Percentiles rank a stretch among this genome's conserved stretches.
These are phyloP conservation scores for Podocnemis expansa DNA, from an alignment of 2,113 vertebrate species.

Conservation along the genomic window DNA sequence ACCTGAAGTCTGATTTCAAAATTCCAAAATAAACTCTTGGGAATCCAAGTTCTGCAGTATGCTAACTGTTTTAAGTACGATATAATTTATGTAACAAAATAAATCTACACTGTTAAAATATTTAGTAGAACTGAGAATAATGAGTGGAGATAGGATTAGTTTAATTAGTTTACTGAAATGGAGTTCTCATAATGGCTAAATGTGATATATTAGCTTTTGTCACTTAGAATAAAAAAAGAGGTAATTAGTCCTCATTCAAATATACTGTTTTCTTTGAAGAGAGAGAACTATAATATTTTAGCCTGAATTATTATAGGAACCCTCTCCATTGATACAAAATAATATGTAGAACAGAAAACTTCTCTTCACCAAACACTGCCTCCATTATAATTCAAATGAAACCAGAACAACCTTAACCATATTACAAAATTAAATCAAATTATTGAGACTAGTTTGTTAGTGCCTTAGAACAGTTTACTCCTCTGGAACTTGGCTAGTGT, in stretches of 20 bases:
- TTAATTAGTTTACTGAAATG: conserved; percentile 87
- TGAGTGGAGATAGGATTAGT: conserved; percentile 83
- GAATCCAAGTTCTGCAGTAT: conserved; percentile 36
- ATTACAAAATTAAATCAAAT: background rate
- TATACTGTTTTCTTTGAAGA: conserved; percentile 80
- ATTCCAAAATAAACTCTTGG: conserved; percentile 69
- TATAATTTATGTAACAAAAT: conserved; percentile 84
- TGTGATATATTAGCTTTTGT: conserved; percentile 86
- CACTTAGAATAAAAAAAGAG: conserved; percentile 83
- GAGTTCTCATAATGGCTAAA: conserved; percentile 79
- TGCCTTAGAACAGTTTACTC: background rate
- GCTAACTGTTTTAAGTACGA: conserved; percentile 79
- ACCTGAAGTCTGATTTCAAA: conserved; percentile 71
- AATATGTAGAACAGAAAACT: conserved; percentile 48
- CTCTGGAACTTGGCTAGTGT: background rate
- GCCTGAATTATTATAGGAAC: conserved; percentile 48
- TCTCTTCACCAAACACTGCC: conserved; percentile 33
- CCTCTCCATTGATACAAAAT: conserved; percentile 32
- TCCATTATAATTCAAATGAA: conserved; percentile 23
- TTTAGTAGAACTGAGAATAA: conserved; percentile 83
- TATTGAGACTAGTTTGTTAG: background rate
- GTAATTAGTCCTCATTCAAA: conserved; percentile 81
- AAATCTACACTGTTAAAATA: conserved; percentile 83
- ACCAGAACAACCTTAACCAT: background rate
- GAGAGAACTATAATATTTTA: conserved; percentile 75